Evolutionary conservation across 1,140 invertebrate species (phyloP), one percentile per base, ranked within the genome.

Genomic region (Pogonus chalceus): DNA sequence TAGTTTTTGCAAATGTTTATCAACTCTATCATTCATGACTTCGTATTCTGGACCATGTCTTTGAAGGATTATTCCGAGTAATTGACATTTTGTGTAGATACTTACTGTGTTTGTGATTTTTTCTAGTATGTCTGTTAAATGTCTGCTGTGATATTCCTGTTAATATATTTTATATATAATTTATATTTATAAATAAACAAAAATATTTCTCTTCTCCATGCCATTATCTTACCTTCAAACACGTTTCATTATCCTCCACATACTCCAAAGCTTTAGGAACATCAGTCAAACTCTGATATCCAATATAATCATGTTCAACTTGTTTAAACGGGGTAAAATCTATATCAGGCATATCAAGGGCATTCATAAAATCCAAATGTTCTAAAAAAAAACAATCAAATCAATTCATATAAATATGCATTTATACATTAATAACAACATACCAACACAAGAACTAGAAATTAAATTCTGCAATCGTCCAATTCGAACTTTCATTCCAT

Each of bases 201-300:
- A n/a, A n/a, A n/a, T n/a, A n/a, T n/a, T n/a, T n/a, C n/a, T n/a
- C n/a, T n/a, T n/a, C n/a, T n/a, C n/a, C 37, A 43, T 21, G 31
- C 16, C 21, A 47, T 22, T n/a, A 53, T 20, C 47, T 53, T 47
- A 52, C 3, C 23, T 2, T 35, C 20, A 9, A 26, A 49, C 31
- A 24, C 35, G 14, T 35, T 18, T 3, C 23, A 53, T 39, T 47
- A 21, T 37, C 46, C 7, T 50, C 37, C 4, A 18, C 4, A 18
- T 43, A 43, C 18, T 18, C 7, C 18, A 43, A 43, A 2, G 87
- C 82, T 64, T 84, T 85, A n/a, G 93, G 92, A 4, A 97, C 90
- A 75, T 97, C 92, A 0, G 92, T 96, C n/a, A 98, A 79, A 70
- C 91, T 95, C 74, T 96, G 91, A 73, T 96, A 97, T 46, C 92